Conservation (phyloP, 2,113 vertebrate species). For the Crotalus tigris region DNA sequence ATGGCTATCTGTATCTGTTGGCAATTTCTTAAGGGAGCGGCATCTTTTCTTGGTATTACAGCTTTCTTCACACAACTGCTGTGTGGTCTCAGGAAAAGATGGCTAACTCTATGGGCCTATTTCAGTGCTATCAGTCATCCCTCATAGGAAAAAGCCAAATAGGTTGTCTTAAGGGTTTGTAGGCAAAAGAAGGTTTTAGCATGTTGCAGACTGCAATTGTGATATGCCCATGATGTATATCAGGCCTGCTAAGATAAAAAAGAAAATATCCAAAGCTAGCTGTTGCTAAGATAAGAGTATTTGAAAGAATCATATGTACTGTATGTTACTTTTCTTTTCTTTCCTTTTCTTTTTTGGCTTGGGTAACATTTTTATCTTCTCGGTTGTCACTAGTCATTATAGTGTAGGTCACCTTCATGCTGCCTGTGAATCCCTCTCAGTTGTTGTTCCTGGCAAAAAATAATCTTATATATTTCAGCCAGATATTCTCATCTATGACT, state of each 20-base stretch:
- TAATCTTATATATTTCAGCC: background rate
- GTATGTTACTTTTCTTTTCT: background rate
- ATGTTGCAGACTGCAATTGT: background rate
- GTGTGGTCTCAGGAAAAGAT: background rate
- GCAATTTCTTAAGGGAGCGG: background rate
- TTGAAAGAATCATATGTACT: background rate
- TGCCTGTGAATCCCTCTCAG: conserved; percentile 1
- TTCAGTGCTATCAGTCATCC: background rate
- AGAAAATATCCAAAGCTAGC: background rate
- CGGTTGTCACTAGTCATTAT: background rate
- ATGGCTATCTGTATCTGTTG: background rate
- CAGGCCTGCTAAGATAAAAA: background rate
- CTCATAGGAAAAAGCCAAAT: background rate
- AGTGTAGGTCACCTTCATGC: background rate
- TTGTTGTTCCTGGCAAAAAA: background rate
- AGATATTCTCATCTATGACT: conserved; percentile 16
- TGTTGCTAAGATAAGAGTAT: background rate
- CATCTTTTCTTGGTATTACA: background rate
- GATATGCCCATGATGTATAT: background rate
- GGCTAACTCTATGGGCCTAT: background rate
- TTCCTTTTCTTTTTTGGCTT: background rate
- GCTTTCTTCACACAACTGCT: background rate
- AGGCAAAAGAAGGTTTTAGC: background rate
- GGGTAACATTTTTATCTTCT: background rate
- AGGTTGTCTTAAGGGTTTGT: background rate